A percentile compares a stretch with the other conserved stretches of the same genome.
Conservation (phyloP, 2,888 invertebrate species). For the Stramonita haemastoma region DNA sequence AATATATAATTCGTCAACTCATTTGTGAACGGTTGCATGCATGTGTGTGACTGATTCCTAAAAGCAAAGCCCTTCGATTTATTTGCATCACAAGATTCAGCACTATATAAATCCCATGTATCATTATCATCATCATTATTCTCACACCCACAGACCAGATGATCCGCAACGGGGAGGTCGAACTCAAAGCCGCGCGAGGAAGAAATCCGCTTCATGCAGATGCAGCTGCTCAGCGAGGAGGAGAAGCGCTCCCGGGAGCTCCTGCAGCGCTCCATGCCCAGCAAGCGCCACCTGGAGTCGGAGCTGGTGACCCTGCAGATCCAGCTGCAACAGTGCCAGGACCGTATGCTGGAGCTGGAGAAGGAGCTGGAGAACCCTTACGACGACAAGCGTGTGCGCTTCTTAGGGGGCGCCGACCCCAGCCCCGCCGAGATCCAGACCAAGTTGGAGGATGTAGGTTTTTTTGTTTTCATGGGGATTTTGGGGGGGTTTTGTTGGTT, state of each 20-base stretch:
- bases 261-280: constrained; percentile 69
- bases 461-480: neutral
- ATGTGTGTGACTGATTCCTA: too few species aligned
- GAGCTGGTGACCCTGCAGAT: constrained; percentile 76
- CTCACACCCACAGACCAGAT: constrained; percentile 69
- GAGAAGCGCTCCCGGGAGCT: constrained; percentile 72
- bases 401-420: constrained; percentile 74
- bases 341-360: constrained; percentile 76
- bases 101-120: too few species aligned
- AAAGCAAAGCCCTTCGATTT: too few species aligned
- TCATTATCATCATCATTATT: neutral
- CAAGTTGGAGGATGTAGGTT: constrained; percentile 75
- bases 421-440: constrained; percentile 73
- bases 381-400: constrained; percentile 72
- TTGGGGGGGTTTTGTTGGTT: neutral
- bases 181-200: constrained; percentile 75
- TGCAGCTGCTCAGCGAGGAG: constrained; percentile 68
- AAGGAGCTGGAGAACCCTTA: constrained; percentile 75
- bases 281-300: constrained; percentile 70
- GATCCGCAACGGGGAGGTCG: constrained; percentile 76
- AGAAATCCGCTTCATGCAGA: constrained; percentile 75
- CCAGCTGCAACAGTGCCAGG: constrained; percentile 76
- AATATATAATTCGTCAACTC: too few species aligned
- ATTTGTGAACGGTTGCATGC: too few species aligned
- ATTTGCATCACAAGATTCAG: too few species aligned